These are phyloP conservation scores for Patella vulgata DNA, from an alignment of 1,140 invertebrate genomes.

Conservation along the genomic window DNA sequence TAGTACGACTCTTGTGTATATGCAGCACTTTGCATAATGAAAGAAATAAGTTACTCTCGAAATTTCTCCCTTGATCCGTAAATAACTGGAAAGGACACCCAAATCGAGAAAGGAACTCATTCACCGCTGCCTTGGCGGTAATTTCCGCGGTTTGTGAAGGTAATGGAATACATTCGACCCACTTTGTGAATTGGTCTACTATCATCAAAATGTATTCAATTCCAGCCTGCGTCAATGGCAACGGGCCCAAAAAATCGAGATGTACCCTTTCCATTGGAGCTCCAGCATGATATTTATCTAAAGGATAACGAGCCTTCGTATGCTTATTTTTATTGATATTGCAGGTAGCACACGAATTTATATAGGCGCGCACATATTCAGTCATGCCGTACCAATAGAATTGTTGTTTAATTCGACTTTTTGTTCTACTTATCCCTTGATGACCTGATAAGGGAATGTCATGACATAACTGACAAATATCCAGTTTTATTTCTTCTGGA, in stretches of 20 bases:
- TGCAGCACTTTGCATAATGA: constrained; percentile 13
- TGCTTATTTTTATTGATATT: neutral
- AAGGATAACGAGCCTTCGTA: neutral
- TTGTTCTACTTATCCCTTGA: too few species aligned
- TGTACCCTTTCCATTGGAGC: constrained; percentile 24
- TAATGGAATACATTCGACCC: constrained; percentile 37
- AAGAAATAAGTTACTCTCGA: constrained; percentile 16
- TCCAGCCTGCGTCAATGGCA: constrained; percentile 23
- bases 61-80: constrained; percentile 58
- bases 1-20: constrained; percentile 23
- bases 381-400: too few species aligned
- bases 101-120: constrained; percentile 53
- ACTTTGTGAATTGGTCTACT: constrained; percentile 47
- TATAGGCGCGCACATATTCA: too few species aligned
- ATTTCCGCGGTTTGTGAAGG: constrained; percentile 42
- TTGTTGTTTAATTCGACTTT: too few species aligned
- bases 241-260: constrained; percentile 41
- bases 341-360: neutral
- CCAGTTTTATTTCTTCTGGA: too few species aligned
- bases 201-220: constrained; percentile 50
- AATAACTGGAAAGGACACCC: constrained; percentile 59
- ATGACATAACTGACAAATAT: too few species aligned
- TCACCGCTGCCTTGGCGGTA: constrained; percentile 52
- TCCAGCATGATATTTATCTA: neutral
- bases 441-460: too few species aligned